phyloP scores from a whole-genome alignment of 2,888 invertebrate species.

The Amphipoea lucens region DNA sequence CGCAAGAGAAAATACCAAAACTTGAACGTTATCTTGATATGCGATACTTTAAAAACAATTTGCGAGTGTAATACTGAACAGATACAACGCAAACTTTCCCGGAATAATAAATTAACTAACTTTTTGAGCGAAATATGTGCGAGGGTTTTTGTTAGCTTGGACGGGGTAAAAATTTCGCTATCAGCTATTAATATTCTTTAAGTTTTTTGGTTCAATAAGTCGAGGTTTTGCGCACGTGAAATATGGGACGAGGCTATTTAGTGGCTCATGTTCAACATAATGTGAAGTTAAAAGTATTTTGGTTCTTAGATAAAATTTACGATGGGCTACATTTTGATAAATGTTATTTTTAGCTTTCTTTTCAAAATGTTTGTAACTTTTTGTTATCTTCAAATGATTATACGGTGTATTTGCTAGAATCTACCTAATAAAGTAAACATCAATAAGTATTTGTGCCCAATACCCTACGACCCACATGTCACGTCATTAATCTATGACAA shows the following conservation, averaged over 20 bases:
- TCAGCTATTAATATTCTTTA: constrained; percentile 66
- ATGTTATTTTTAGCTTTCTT: neutral
- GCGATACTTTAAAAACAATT: constrained; percentile 85
- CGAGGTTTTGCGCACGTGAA: constrained; percentile 48
- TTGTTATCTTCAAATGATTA: neutral
- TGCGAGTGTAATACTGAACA: constrained; percentile 71
- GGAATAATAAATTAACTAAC: constrained; percentile 76
- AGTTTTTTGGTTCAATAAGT: constrained; percentile 55
- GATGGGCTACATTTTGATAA: constrained; percentile 3
- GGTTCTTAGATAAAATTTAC: neutral
- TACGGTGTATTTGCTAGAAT: constrained; percentile 1
- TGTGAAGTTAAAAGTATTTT: constrained; percentile 25
- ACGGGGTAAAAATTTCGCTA: constrained; percentile 63
- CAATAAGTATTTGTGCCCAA: constrained; percentile 6
- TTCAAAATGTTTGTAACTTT: neutral
- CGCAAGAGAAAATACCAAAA: constrained; percentile 69
- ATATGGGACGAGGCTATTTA: constrained; percentile 42
- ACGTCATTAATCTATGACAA: constrained; percentile 67
- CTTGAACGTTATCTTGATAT: constrained; percentile 76
- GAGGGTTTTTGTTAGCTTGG: constrained; percentile 60
- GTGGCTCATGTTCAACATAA: constrained; percentile 34
- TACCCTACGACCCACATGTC: constrained; percentile 33
- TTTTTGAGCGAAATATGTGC: constrained; percentile 68
- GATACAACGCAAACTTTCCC: constrained; percentile 69
- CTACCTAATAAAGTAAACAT: constrained; percentile 21